phyloP scores from a whole-genome alignment of 2,888 invertebrate species.

The Lumbricus terrestris region DNA sequence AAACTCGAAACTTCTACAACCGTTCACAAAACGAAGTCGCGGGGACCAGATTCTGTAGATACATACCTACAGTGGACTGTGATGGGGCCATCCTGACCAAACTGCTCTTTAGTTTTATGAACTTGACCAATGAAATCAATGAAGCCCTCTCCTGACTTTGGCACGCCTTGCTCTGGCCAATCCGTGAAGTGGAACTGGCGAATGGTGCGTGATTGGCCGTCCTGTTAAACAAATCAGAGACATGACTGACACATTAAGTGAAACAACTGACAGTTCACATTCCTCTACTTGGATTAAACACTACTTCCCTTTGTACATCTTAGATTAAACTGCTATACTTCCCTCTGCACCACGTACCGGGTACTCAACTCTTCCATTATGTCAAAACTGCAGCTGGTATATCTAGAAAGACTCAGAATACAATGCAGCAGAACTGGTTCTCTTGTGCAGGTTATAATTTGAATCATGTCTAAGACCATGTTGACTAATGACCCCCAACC shows the following conservation, averaged over 20 bases:
- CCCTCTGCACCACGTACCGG: neutral
- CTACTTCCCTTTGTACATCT: neutral
- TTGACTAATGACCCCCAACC: neutral
- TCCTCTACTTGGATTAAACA: neutral
- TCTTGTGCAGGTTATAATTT: neutral
- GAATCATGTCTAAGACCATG: neutral
- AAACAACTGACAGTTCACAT: neutral
- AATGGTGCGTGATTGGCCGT: slow-evolving; percentile 80
- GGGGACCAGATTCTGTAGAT: neutral
- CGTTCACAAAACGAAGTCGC: too few species aligned
- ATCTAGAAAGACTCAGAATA: neutral
- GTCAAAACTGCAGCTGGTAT: neutral
- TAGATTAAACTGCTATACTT: neutral
- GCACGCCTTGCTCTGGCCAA: slow-evolving; percentile 73
- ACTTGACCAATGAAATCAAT: slow-evolving; percentile 99
- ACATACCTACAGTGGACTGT: slow-evolving; percentile 91
- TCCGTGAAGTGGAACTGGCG: slow-evolving; percentile 63
- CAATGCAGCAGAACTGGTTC: neutral
- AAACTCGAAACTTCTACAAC: too few species aligned
- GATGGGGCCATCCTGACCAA: slow-evolving; percentile 98
- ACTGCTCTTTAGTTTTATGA: slow-evolving; percentile 99
- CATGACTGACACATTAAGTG: neutral
- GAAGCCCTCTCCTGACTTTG: slow-evolving; percentile 96
- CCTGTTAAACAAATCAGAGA: slow-evolving; percentile 59
- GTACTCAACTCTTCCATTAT: neutral